Percentiles rank a stretch among this genome's conserved stretches.
Evolutionary conservation across 2,888 invertebrate genomes (phyloP).

Genomic region (Rhodophaea formosa): DNA sequence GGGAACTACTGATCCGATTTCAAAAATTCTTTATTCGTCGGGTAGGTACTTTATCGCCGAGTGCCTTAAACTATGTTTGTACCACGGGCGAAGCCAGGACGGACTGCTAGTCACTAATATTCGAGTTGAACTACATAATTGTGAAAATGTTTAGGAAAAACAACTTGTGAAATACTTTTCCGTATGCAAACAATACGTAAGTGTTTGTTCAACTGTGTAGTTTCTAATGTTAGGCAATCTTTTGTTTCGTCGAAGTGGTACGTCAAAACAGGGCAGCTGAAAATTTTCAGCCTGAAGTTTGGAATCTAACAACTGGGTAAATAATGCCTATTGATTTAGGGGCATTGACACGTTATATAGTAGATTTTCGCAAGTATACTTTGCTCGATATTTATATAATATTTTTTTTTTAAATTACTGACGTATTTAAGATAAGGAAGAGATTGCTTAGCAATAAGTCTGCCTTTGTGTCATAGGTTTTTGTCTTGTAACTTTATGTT

Average conservation of each 20-base stretch:
- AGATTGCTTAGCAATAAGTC: too few relatives aligned
- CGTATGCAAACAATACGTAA: background rate
- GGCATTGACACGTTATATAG: constrained; percentile 25
- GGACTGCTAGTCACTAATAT: too few relatives aligned
- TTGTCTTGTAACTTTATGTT: too few relatives aligned
- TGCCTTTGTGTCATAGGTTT: too few relatives aligned
- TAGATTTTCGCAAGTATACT: constrained; percentile 11
- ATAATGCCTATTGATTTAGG: constrained; percentile 26
- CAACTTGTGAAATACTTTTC: constrained; percentile 13
- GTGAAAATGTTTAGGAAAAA: background rate
- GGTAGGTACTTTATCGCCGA: too few relatives aligned
- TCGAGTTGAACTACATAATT: too few relatives aligned
- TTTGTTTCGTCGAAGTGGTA: constrained; percentile 38
- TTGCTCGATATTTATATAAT: background rate
- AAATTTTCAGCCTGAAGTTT: constrained; percentile 42
- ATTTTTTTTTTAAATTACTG: background rate
- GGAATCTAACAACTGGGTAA: constrained; percentile 46
- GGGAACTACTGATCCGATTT: too few relatives aligned
- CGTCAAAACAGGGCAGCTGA: constrained; percentile 43
- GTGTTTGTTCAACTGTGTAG: constrained; percentile 19
- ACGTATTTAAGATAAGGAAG: too few relatives aligned
- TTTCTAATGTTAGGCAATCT: constrained; percentile 48
- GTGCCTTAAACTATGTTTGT: too few relatives aligned
- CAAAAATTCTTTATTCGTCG: too few relatives aligned
- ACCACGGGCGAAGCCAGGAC: too few relatives aligned